Conservation (phyloP, 2,113 vertebrate genomes). For the Blennius ocellaris region DNA sequence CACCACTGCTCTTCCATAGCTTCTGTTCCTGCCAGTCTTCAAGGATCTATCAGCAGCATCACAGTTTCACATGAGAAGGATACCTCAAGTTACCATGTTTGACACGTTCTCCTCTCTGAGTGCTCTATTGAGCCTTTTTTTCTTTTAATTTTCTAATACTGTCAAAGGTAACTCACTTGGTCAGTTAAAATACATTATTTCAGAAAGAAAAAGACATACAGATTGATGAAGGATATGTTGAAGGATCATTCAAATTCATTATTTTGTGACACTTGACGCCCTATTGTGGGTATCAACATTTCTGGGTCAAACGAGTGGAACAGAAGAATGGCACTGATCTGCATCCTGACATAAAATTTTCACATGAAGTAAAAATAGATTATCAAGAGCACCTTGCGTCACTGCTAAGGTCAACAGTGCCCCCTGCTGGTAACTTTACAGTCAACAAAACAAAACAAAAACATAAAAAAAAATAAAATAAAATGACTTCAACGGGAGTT, state of each 20-base stretch:
- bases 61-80: background rate
- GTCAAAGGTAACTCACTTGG: background rate
- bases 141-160: background rate
- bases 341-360: constrained; percentile 64
- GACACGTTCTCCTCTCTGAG: background rate
- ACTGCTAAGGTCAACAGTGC: constrained; percentile 61
- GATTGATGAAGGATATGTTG: background rate
- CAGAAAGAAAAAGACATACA: background rate
- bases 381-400: constrained; percentile 21
- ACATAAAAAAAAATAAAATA: too few relatives aligned
- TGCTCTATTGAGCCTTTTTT: too few relatives aligned
- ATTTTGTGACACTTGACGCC: constrained; percentile 18
- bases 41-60: constrained; percentile 3
- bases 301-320: constrained; percentile 61
- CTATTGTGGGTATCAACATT: constrained; percentile 40
- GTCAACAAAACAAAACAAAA: too few relatives aligned
- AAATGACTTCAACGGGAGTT: too few relatives aligned
- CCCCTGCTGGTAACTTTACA: constrained; percentile 39
- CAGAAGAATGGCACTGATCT: constrained; percentile 53
- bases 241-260: constrained; percentile 9
- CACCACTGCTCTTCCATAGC: constrained; percentile 25
- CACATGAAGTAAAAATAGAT: constrained; percentile 70
- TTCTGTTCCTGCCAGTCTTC: constrained; percentile 31
- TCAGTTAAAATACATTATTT: too few relatives aligned
- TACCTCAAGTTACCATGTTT: constrained; percentile 2